Evolutionary conservation across 2,888 invertebrate genomes (phyloP).

Genomic region (Cataglyphis altisquamis): DNA sequence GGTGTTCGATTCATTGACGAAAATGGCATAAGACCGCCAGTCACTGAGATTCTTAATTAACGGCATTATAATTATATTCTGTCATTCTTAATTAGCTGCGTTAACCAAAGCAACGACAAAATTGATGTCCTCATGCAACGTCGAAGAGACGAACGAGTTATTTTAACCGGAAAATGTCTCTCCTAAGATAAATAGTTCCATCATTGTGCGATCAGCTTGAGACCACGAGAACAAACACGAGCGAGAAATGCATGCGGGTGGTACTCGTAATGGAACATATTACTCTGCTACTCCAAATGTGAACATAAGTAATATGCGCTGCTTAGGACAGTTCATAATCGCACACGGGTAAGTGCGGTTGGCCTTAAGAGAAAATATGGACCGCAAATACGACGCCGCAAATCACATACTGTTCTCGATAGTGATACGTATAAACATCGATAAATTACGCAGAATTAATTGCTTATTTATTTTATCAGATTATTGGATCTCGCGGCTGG

Average conservation of each 20-base stretch:
- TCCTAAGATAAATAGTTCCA: constrained; percentile 49
- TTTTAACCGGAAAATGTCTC: constrained; percentile 32
- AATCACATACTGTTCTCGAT: not conserved
- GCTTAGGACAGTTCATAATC: constrained; percentile 46
- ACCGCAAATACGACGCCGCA: not conserved
- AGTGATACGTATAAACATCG: not conserved
- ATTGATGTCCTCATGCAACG: not conserved
- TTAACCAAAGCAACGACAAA: not conserved
- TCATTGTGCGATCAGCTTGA: constrained; percentile 13
- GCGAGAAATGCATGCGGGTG: constrained; percentile 29
- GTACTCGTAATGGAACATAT: constrained; percentile 42
- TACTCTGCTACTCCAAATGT: constrained; percentile 41
- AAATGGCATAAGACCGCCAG: not conserved
- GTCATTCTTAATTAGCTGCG: constrained; percentile 14
- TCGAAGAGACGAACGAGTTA: constrained; percentile 30
- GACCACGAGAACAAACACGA: constrained; percentile 34
- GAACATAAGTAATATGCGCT: constrained; percentile 49
- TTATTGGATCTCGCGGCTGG: not conserved
- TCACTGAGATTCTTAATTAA: constrained; percentile 11
- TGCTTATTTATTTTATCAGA: not conserved
- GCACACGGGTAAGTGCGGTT: not conserved
- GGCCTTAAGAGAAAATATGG: constrained; percentile 2
- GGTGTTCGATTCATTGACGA: not conserved
- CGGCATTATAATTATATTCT: constrained; percentile 1
- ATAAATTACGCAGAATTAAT: constrained; percentile 11